phyloP scores from a whole-genome alignment of 2,888 invertebrate genomes.

The Scaeva pyrastri region DNA sequence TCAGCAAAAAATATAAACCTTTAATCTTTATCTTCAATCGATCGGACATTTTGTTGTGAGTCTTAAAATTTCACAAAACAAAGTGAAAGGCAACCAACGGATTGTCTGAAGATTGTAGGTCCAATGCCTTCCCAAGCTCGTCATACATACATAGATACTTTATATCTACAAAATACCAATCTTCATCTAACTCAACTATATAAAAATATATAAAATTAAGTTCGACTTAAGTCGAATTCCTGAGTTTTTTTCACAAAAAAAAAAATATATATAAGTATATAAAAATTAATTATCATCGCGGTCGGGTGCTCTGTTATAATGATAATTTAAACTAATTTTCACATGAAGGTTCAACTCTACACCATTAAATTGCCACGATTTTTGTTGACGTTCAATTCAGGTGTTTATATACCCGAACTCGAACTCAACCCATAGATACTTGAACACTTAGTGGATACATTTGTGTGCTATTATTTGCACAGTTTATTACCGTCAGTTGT shows the following conservation, averaged over 20 bases:
- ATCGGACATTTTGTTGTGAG: slow-evolving; percentile 3
- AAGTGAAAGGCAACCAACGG: slow-evolving; percentile 12
- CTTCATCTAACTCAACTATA: not conserved
- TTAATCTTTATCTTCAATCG: not conserved
- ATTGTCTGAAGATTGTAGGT: not conserved
- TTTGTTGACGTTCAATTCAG: slow-evolving; percentile 31
- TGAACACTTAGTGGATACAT: not conserved
- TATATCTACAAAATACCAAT: not conserved
- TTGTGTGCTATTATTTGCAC: slow-evolving; percentile 57
- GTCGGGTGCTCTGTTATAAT: not conserved
- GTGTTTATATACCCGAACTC: not conserved
- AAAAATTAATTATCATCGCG: slow-evolving; percentile 18
- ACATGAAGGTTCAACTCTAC: slow-evolving; percentile 24
- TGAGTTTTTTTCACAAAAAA: not conserved
- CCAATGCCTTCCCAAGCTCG: not conserved
- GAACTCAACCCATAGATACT: not conserved
- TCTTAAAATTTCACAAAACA: not conserved
- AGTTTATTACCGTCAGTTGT: slow-evolving; percentile 55
- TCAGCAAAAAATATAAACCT: not conserved
- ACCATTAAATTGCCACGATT: slow-evolving; percentile 30
- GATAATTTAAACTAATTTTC: slow-evolving; percentile 37
- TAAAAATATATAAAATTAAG: not conserved
- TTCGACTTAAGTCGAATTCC: not conserved
- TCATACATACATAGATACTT: not conserved
- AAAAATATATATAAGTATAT: too few species aligned